phyloP scores from a whole-genome alignment of 1,140 invertebrate species.

The Penaeus japonicus region DNA sequence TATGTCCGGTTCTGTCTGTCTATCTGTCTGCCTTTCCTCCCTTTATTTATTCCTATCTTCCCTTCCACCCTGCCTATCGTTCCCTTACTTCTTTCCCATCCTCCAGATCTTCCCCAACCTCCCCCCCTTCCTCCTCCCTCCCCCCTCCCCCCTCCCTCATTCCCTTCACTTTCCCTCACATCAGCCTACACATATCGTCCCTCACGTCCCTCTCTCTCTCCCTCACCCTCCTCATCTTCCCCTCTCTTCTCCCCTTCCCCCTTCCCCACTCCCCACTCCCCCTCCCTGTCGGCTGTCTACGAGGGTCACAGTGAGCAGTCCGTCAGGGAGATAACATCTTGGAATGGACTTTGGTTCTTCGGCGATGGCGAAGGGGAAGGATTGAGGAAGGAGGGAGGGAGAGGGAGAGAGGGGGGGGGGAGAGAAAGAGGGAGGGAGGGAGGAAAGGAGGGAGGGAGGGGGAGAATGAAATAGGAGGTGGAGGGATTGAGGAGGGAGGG shows the following conservation, averaged over 20 bases:
- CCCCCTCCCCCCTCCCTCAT: neutral
- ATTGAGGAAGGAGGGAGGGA: neutral
- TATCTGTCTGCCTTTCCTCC: neutral
- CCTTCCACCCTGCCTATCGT: neutral
- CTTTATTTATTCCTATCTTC: neutral
- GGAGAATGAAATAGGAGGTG: too few relatives aligned
- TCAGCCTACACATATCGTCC: neutral
- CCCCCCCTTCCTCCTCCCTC: neutral
- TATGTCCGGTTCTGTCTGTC: neutral
- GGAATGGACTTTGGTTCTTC: neutral
- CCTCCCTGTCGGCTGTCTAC: neutral
- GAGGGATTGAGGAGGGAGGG: too few relatives aligned
- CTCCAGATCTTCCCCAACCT: neutral
- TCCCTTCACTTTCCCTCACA: neutral
- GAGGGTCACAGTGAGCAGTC: too few relatives aligned
- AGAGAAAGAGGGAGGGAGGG: too few relatives aligned
- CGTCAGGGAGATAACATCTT: too few relatives aligned
- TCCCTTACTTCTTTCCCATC: too few relatives aligned
- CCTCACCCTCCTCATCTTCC: neutral
- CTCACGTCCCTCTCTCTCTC: neutral
- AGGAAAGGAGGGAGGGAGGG: too few relatives aligned
- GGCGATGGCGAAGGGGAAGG: neutral
- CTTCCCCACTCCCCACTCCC: neutral
- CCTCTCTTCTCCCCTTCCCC: neutral
- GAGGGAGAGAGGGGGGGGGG: neutral